These are phyloP conservation scores for Tetranychus urticae DNA, from an alignment of 1,140 invertebrate species.

Conservation along the genomic window DNA sequence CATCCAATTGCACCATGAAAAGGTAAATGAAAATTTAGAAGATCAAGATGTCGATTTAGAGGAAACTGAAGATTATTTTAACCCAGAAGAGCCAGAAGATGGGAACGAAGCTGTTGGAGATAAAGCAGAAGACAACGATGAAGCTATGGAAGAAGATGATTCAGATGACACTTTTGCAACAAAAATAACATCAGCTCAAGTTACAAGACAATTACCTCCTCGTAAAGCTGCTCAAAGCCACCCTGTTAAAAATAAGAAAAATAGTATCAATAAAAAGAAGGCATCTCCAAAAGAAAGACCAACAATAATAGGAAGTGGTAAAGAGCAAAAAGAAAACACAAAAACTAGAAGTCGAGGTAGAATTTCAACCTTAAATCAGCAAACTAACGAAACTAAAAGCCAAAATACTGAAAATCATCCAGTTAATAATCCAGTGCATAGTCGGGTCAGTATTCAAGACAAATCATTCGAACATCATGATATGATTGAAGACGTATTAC, in stretches of 20 bases:
- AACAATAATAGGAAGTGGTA: too few species aligned
- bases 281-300: too few species aligned
- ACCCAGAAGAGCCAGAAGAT: not conserved
- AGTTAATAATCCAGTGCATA: not conserved
- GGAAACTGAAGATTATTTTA: not conserved
- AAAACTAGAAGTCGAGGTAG: too few species aligned
- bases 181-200: too few species aligned
- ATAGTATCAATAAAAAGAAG: too few species aligned
- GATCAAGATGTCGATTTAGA: not conserved
- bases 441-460: not conserved
- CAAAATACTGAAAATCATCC: not conserved
- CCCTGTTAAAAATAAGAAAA: too few species aligned
- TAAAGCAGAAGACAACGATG: slow-evolving; percentile 6
- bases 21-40: not conserved
- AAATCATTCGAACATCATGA: too few species aligned
- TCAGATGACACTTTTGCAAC: too few species aligned
- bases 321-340: not conserved
- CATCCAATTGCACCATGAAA: not conserved
- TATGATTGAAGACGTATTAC: too few species aligned
- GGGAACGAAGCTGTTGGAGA: not conserved
- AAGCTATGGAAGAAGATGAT: not conserved
- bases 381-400: not conserved
- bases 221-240: too few species aligned
- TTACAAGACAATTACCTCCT: too few species aligned
- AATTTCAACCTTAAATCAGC: not conserved